Conservation (phyloP, 1,140 invertebrate species). For the Palaemon carinicauda region DNA sequence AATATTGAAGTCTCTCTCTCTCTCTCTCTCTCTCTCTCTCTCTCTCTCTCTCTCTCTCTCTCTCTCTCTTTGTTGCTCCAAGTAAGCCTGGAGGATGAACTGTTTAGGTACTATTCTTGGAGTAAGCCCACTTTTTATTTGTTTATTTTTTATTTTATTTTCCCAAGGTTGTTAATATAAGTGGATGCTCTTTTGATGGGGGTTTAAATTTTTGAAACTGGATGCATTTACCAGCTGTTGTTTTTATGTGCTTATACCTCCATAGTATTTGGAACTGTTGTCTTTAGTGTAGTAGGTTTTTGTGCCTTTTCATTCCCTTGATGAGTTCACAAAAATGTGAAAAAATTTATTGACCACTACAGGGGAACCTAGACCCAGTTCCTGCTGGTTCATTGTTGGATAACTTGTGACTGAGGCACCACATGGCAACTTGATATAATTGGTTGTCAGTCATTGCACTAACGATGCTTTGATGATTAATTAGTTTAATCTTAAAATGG, state of each 20-base stretch:
- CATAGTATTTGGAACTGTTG: conserved; percentile 50
- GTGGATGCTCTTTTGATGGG: conserved; percentile 23
- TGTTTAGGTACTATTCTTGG: conserved; percentile 11
- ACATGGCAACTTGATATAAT: background rate
- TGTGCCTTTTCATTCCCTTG: conserved; percentile 50
- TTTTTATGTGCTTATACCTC: conserved; percentile 33
- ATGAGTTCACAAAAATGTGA: conserved; percentile 48
- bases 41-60: too few species aligned
- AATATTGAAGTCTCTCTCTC: too few species aligned
- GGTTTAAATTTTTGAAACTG: conserved; percentile 19
- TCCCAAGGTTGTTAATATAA: background rate
- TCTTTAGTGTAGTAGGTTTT: conserved; percentile 53
- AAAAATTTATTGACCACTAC: conserved; percentile 35
- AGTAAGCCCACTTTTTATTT: background rate
- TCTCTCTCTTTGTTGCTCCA: conserved; percentile 6
- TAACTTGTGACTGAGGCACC: conserved; percentile 20
- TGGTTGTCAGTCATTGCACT: conserved; percentile 5
- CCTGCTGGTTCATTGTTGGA: conserved; percentile 47
- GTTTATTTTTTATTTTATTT: background rate
- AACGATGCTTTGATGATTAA: conserved; percentile 6
- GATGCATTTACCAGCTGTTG: conserved; percentile 46
- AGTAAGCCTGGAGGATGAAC: conserved; percentile 4
- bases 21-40: too few species aligned
- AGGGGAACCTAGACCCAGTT: conserved; percentile 53
- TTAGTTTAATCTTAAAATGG: conserved; percentile 2